Conservation (phyloP, 1,140 invertebrate genomes). For the Saccostrea echinata region DNA sequence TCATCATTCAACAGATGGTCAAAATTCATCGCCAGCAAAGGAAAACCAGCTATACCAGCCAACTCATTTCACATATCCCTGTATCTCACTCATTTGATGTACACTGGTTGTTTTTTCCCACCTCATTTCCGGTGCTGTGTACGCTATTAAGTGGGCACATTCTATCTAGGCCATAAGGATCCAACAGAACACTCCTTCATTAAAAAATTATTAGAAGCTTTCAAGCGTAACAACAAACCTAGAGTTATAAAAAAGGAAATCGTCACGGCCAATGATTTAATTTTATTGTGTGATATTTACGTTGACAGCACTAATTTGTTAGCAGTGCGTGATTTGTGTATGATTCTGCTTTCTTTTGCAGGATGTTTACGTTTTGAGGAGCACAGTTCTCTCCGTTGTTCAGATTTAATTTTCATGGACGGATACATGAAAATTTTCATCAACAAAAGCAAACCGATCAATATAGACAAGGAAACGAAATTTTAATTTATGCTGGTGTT, state of each 20-base stretch:
- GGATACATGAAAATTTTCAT: constrained; percentile 45
- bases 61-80: constrained; percentile 41
- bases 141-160: constrained; percentile 52
- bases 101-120: background rate
- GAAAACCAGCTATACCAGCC: constrained; percentile 31
- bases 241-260: constrained; percentile 45
- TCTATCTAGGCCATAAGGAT: constrained; percentile 22
- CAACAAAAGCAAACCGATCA: constrained; percentile 54
- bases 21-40: constrained; percentile 21
- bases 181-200: constrained; percentile 47
- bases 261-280: constrained; percentile 24
- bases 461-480: constrained; percentile 48
- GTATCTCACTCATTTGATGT: constrained; percentile 43
- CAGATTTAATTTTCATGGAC: constrained; percentile 25
- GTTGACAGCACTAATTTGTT: constrained; percentile 34
- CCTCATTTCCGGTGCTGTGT: constrained; percentile 20
- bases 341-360: constrained; percentile 51
- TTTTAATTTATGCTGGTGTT: constrained; percentile 47
- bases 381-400: constrained; percentile 41
- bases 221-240: background rate
- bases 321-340: constrained; percentile 49
- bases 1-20: constrained; percentile 41
- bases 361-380: constrained; percentile 55
- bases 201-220: background rate
- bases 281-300: constrained; percentile 52